A percentile compares a stretch with the other conserved stretches of the same genome.
phyloP scores from a whole-genome alignment of 2,888 invertebrate genomes.

The Troides oblongomaculatus region DNA sequence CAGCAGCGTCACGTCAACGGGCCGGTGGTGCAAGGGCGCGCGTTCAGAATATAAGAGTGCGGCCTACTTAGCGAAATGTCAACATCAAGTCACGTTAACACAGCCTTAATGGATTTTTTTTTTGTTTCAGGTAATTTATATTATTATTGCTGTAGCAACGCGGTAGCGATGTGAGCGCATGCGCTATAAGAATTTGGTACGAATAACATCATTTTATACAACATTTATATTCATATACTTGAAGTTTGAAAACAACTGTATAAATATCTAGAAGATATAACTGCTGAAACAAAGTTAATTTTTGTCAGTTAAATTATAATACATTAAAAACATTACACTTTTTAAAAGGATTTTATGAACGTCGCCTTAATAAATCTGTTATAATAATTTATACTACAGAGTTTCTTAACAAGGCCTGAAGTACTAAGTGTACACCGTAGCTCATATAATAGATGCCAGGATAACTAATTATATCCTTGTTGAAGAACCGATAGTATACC shows the following conservation, averaged over 20 bases:
- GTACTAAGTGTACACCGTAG: too few species aligned
- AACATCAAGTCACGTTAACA: constrained; percentile 45
- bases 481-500: too few species aligned
- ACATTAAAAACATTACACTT: too few species aligned
- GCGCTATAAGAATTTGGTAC: constrained; percentile 6
- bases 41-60: constrained; percentile 50
- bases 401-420: too few species aligned
- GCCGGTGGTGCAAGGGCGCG: constrained; percentile 62
- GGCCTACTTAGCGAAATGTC: constrained; percentile 62
- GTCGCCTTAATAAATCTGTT: too few species aligned
- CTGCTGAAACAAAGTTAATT: too few species aligned
- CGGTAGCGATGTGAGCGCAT: background rate
- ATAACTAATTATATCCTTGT: too few species aligned
- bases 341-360: too few species aligned
- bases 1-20: constrained; percentile 52
- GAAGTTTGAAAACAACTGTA: background rate
- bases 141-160: constrained; percentile 3
- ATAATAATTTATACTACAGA: too few species aligned
- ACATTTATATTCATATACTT: background rate
- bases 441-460: too few species aligned
- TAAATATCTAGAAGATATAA: too few species aligned
- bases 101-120: constrained; percentile 47
- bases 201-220: constrained; percentile 12
- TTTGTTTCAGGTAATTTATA: constrained; percentile 60
- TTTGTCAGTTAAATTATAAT: too few species aligned